Evolutionary conservation across 1,140 invertebrate genomes (phyloP), one percentile per base, ranked within the genome.

Genomic region (Drosophila bipectinata): DNA sequence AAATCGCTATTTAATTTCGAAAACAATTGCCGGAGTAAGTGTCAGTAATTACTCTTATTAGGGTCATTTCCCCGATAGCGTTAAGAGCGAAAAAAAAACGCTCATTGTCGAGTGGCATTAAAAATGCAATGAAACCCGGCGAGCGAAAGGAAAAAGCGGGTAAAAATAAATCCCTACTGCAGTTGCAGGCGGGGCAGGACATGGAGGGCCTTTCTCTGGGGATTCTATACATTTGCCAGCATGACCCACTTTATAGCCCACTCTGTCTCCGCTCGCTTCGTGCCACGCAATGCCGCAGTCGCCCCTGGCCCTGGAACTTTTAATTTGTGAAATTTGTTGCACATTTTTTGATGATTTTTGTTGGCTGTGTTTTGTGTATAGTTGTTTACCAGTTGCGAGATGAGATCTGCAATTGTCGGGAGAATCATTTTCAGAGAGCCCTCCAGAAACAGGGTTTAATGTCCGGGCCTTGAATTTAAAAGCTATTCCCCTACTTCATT

Each of bases 321-420:
- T 79, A 83, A 83, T 83, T 83, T 83, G 72, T 14, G 62, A 83
- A 83, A 83, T 83, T 83, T 83, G 80, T 84, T 60, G 71, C 58
- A 71, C 57, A 83, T 74, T 73, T 75, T 69, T 67, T 69, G 51
- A 41, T 41, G 66, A 68, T 56, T 68, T 68, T 56, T 69, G 62
- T 68, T 69, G 51, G 34, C 30, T 12, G 14, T 37, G 60, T 24
- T 62, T 59, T 51, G 28, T 49, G 30, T 58, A 4, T 26, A 14
- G n/a, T 1, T 15, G 47, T 56, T 24, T 8, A n/a, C 18, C 26
- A 44, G 63, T 51, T 62, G 0, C 28, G 9, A 49, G 21, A 51
- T 32, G 18, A 59, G 28, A 44, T 49, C 4, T 67, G 47, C 63
- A 67, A 45, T 45, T 64, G 63, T 26, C 63, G 34, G 30, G 63